phyloP scores from a whole-genome alignment of 2,113 vertebrate species.

The Calypte anna region DNA sequence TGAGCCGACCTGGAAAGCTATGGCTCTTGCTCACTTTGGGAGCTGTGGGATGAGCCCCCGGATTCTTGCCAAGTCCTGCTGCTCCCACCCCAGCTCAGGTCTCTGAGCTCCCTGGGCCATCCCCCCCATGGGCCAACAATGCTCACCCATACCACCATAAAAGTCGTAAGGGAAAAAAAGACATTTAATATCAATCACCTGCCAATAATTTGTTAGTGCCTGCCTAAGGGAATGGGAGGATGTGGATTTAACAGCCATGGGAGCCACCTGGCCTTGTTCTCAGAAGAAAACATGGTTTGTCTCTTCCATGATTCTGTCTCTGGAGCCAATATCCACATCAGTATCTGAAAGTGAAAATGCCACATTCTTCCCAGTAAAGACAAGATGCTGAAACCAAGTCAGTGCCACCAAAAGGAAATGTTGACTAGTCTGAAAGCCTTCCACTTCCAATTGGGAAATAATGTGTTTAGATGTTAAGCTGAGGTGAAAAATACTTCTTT shows the following conservation, averaged over 20 bases:
- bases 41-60: neutral
- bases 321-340: neutral
- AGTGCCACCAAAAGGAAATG: neutral
- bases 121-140: rapidly evolving
- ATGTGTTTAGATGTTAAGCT: neutral
- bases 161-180: neutral
- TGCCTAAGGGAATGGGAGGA: neutral
- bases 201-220: neutral
- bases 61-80: neutral
- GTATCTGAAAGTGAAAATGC: neutral
- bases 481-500: neutral
- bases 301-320: neutral
- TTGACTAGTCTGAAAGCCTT: neutral
- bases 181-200: neutral
- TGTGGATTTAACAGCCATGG: neutral
- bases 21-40: neutral
- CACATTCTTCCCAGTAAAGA: neutral
- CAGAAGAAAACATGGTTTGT: neutral
- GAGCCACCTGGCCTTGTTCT: neutral
- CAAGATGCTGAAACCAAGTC: neutral
- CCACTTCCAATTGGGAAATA: neutral
- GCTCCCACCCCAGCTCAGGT: neutral
- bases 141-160: too few relatives aligned
- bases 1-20: neutral
- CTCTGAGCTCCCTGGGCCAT: neutral